Evolutionary conservation across 2,888 invertebrate genomes (phyloP).

Genomic region (Nephrotoma appendiculata): DNA sequence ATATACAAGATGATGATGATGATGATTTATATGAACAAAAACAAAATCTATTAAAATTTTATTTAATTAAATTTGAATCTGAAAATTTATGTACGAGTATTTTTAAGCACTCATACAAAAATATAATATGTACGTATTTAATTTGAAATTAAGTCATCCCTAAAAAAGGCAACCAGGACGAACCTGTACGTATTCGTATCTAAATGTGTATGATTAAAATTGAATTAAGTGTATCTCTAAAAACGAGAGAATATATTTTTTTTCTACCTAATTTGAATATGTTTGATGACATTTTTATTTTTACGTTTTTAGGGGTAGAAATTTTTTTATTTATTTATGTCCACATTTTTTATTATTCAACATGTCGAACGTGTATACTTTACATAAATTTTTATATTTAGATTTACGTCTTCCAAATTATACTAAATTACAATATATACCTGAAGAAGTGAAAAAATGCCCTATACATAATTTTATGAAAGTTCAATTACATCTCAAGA

Average conservation of each 20-base stretch:
- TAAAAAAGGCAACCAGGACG: not conserved
- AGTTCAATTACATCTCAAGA: not conserved
- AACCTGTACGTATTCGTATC: not conserved
- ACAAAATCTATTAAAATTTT: not conserved
- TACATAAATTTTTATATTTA: not conserved
- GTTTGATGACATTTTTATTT: not conserved
- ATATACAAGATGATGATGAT: not conserved
- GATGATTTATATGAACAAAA: not conserved
- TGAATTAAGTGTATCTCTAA: not conserved
- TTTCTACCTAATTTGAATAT: not conserved
- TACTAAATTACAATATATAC: not conserved
- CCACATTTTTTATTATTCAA: not conserved
- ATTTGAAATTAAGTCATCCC: not conserved
- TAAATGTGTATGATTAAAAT: not conserved
- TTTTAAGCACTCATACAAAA: not conserved
- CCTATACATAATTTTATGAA: not conserved
- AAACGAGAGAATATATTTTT: not conserved
- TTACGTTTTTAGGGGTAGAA: not conserved
- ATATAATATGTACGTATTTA: not conserved
- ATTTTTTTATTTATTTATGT: not conserved
- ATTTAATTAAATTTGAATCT: not conserved
- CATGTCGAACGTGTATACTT: not conserved
- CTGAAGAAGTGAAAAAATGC: not conserved
- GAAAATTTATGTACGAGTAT: not conserved
- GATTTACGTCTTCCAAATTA: not conserved